Percentiles rank a stretch among this genome's conserved stretches.
Evolutionary conservation across 2,113 vertebrate genomes (phyloP).

Genomic region (Gavialis gangeticus): DNA sequence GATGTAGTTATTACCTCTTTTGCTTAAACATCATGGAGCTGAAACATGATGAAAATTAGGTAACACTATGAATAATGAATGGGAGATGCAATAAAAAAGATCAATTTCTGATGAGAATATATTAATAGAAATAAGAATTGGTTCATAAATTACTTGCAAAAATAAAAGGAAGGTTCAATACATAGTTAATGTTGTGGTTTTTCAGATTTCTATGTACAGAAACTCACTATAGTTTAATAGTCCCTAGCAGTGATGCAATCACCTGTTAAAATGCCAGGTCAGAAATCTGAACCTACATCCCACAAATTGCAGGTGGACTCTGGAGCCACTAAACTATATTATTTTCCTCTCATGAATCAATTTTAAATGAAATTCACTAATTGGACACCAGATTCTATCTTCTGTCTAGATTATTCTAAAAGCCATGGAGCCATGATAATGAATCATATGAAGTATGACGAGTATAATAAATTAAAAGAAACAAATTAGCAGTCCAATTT

Average conservation of each 20-base stretch:
- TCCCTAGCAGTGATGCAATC: not conserved
- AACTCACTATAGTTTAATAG: not conserved
- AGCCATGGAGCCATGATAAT: not conserved
- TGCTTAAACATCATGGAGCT: not conserved
- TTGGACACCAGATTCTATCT: not conserved
- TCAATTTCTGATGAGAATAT: not conserved
- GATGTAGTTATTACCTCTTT: not conserved
- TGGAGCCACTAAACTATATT: not conserved
- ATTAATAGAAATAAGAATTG: not conserved
- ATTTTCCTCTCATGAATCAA: not conserved
- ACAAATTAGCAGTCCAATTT: not conserved
- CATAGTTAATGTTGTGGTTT: not conserved
- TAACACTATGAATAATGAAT: not conserved
- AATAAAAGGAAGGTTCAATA: not conserved
- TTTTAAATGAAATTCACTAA: slow-evolving; percentile 26
- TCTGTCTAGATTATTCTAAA: not conserved
- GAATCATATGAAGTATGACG: not conserved
- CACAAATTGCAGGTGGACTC: not conserved
- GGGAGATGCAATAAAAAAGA: not conserved
- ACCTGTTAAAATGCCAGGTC: not conserved
- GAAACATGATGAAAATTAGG: not conserved
- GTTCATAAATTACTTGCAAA: not conserved
- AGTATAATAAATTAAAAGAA: not conserved
- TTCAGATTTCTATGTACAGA: not conserved
- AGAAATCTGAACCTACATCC: not conserved